phyloP scores from a whole-genome alignment of 2,113 vertebrate genomes.

The Bucco capensis region DNA sequence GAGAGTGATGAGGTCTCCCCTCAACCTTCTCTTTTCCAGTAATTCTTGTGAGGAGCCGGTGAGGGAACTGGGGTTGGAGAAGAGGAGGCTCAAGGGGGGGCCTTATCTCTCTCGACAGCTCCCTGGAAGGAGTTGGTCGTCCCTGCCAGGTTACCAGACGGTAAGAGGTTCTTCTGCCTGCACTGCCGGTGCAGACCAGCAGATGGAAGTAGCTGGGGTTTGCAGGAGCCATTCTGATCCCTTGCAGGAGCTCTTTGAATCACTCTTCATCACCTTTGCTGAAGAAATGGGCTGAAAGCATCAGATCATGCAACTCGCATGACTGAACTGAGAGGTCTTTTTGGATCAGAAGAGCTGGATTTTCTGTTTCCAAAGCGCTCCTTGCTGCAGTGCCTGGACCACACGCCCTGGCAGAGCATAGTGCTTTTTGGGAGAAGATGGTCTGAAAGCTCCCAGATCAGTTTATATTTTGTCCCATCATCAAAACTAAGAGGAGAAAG shows the following conservation, averaged over 20 bases:
- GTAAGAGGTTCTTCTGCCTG: background rate
- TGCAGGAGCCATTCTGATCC: background rate
- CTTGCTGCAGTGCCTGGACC: background rate
- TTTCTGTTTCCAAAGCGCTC: background rate
- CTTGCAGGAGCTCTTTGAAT: background rate
- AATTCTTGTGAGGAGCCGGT: too few species aligned
- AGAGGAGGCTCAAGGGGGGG: too few species aligned
- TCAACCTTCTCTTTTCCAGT: too few species aligned
- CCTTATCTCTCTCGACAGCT: too few species aligned
- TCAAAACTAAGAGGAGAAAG: background rate
- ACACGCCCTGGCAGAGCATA: accelerated
- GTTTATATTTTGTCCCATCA: background rate
- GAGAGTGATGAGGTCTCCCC: too few species aligned
- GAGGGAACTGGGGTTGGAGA: too few species aligned
- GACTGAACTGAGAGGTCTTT: background rate
- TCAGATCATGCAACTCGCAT: accelerated
- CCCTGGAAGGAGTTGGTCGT: too few species aligned
- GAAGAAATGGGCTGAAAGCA: background rate
- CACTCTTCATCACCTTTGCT: accelerated
- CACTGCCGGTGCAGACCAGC: background rate
- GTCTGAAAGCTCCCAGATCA: background rate
- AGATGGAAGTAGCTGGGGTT: background rate
- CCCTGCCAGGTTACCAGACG: too few species aligned
- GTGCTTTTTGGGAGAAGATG: accelerated
- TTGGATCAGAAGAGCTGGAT: background rate